Conservation (phyloP, 2,113 vertebrate genomes). For the Protobothrops mucrosquamatus region DNA sequence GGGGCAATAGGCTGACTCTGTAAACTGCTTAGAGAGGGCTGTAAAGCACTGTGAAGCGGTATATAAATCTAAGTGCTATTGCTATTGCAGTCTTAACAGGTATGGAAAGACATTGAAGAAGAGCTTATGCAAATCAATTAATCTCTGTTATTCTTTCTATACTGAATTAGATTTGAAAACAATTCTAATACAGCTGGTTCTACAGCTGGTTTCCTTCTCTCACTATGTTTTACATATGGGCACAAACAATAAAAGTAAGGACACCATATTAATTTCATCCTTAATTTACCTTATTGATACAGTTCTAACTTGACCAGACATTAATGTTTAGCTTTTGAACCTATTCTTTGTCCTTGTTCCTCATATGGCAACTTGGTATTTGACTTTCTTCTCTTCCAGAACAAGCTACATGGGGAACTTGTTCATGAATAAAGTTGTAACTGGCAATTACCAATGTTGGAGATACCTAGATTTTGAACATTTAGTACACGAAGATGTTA, state of each 20-base stretch:
- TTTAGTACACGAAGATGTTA: neutral
- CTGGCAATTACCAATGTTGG: neutral
- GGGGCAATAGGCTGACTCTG: no score
- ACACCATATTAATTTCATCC: neutral
- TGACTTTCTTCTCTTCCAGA: neutral
- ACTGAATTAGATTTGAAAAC: neutral
- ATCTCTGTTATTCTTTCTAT: neutral
- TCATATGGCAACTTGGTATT: neutral
- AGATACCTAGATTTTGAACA: neutral
- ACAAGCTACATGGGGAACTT: neutral
- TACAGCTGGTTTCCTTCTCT: neutral
- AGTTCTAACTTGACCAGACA: no score
- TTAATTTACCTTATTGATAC: neutral
- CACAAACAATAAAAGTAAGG: neutral
- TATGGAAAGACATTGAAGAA: neutral
- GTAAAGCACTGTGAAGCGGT: no score
- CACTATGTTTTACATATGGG: neutral
- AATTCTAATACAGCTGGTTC: neutral
- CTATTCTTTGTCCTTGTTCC: neutral
- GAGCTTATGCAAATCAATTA: neutral
- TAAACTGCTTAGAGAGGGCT: no score
- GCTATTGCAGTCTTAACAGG: neutral
- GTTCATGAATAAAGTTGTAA: neutral
- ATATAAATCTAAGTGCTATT: no score
- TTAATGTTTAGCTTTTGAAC: neutral